phyloP scores from a whole-genome alignment of 2,797 vertebrate genomes.

The Mionectes olivaceus region DNA sequence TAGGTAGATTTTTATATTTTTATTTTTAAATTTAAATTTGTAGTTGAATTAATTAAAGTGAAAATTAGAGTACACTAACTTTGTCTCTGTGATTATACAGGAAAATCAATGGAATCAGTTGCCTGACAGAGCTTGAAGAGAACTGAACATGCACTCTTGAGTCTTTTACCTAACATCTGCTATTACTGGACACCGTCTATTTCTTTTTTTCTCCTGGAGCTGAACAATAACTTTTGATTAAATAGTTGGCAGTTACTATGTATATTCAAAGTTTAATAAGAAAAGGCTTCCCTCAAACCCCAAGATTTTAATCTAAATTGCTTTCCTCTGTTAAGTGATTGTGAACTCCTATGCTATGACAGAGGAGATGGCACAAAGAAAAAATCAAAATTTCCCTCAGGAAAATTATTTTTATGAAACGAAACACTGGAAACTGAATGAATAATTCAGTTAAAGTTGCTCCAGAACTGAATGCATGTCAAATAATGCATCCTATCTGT shows the following conservation, averaged over 20 bases:
- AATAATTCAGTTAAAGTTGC: constrained; percentile 71
- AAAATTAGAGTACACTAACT: background rate
- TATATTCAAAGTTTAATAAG: constrained; percentile 70
- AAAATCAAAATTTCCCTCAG: constrained; percentile 42
- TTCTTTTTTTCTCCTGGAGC: constrained; percentile 36
- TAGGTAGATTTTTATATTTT: background rate
- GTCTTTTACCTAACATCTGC: background rate
- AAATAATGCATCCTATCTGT: constrained; percentile 42
- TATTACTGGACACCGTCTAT: background rate
- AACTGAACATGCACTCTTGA: background rate
- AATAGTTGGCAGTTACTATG: constrained; percentile 62
- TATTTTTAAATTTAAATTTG: background rate
- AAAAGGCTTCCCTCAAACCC: constrained; percentile 63
- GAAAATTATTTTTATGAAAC: constrained; percentile 63
- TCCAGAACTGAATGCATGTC: constrained; percentile 54
- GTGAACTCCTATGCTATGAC: constrained; percentile 41
- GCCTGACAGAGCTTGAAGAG: constrained; percentile 30
- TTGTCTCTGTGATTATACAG: background rate
- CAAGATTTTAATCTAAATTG: constrained; percentile 77
- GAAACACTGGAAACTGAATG: constrained; percentile 39
- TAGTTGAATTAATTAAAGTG: constrained; percentile 10
- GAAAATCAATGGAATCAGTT: constrained; percentile 20
- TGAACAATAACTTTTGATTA: constrained; percentile 75
- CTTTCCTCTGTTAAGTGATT: constrained; percentile 68
- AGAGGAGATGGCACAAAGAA: constrained; percentile 33